These are phyloP conservation scores for Myxocyprinus asiaticus DNA, from an alignment of 2,113 vertebrate species.

Conservation along the genomic window DNA sequence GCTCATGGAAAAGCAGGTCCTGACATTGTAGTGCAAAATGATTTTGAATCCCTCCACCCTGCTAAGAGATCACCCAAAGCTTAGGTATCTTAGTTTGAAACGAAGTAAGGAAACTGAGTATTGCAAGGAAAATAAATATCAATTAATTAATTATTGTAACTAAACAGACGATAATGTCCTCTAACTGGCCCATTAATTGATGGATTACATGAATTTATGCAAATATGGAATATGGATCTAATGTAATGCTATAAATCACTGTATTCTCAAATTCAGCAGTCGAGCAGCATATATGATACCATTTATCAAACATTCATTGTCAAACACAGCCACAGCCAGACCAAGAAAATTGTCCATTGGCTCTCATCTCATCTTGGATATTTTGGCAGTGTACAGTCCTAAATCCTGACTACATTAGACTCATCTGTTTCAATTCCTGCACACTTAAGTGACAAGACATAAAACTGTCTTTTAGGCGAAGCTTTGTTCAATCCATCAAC, in stretches of 20 bases:
- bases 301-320: constrained; percentile 17
- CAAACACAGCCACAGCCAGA: constrained; percentile 26
- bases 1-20: not conserved
- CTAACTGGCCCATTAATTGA: not conserved
- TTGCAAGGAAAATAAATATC: not conserved
- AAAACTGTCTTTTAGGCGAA: constrained; percentile 47
- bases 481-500: constrained; percentile 41
- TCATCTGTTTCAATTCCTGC: constrained; percentile 44
- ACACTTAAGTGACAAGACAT: constrained; percentile 39
- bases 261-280: not conserved
- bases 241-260: not conserved
- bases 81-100: not conserved
- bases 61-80: not conserved
- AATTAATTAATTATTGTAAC: not conserved
- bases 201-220: not conserved
- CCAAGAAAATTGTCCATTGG: constrained; percentile 28
- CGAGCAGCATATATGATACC: not conserved
- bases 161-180: not conserved
- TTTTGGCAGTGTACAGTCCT: constrained; percentile 21
- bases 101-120: not conserved
- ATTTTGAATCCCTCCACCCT: not conserved
- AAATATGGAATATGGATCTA: not conserved
- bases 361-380: constrained; percentile 18
- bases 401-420: constrained; percentile 36
- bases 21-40: not conserved